Base-by-base conservation (phyloP, 2,797 vertebrate species). In the Poeciliopsis infans region DNA sequence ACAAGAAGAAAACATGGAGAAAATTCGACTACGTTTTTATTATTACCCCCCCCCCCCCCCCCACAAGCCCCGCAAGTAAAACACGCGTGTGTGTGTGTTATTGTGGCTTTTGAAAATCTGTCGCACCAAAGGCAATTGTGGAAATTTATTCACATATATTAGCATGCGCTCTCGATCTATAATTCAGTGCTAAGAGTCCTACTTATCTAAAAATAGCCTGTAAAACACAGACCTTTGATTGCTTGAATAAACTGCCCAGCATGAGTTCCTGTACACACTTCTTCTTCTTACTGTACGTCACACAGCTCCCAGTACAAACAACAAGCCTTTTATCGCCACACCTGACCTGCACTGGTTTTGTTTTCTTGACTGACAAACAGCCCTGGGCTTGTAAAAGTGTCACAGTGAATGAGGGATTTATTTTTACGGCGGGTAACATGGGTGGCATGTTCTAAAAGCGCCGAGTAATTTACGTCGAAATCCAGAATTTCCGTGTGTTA, bases 141-240 rank as follows among this genome's bases (percentile, higher is more conserved):
- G 94, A 94, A 90, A 94, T 95, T 95, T 95, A 94, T 94, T 95
- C 93, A 95, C 88, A 91, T 89, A 91, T 93, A 94, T 94, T 95
- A 93, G 90, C 92, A 93, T 89, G 88, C 85, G 70, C 89, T 86
- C 93, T 86, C 86, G 83, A 94, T 95, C 92, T 94, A 95, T 95
- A 95, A 95, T 96, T 95, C 91, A 95, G 86, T 46, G 81, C 81
- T 75, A 79, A 86, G 91, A 91, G 91, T 92, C 83, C 76, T 82
- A 75, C 87, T 86, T 85, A 75, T 85, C 93, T 95, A 95, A 95
- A 95, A 95, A 96, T 96, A 96, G 90, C 87, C 83, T 85, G 85
- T 92, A 87, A 92, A 91, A 94, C 93, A 90, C 83, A 92, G 91
- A 91, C 86, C 89, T 93, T 94, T 94, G 93, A 94, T 94, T 92